Evolutionary conservation across 1,140 invertebrate genomes (phyloP).

Genomic region (Olivierus martensii): DNA sequence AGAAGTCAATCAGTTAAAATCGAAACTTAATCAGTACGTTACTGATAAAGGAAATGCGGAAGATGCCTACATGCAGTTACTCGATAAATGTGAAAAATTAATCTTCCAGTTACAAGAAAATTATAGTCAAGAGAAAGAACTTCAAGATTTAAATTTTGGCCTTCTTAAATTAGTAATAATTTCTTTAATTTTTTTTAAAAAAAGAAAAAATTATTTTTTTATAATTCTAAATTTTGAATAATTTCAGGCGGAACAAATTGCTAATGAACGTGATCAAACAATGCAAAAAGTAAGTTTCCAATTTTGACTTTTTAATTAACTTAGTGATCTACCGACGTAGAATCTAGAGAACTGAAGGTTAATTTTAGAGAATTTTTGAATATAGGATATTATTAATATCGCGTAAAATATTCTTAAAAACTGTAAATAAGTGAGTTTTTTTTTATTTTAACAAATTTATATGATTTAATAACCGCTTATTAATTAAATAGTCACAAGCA

Average conservation of each 20-base stretch:
- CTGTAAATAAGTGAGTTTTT: too few species aligned
- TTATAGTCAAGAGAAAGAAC: background rate
- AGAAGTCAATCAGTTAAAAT: background rate
- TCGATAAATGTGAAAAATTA: background rate
- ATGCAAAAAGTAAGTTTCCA: background rate
- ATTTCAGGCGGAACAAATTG: conserved; percentile 5
- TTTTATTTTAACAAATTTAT: background rate
- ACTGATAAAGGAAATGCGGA: background rate
- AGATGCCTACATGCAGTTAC: background rate
- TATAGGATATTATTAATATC: too few species aligned
- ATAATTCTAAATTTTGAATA: too few species aligned
- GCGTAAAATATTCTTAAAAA: too few species aligned
- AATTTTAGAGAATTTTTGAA: too few species aligned
- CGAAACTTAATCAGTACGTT: background rate
- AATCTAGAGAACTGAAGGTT: too few species aligned
- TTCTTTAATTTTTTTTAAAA: background rate
- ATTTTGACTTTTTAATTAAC: too few species aligned
- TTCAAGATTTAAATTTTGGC: background rate
- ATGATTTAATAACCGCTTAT: too few species aligned
- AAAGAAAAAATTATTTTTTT: too few species aligned
- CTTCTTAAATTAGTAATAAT: conserved; percentile 8
- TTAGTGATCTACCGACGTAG: too few species aligned
- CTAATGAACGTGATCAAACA: conserved; percentile 4
- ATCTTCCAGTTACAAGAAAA: conserved; percentile 1
- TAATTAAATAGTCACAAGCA: background rate